Percentiles rank a stretch among this genome's conserved stretches.
Conservation (phyloP, 1,140 invertebrate genomes). For the Asobara japonica region DNA sequence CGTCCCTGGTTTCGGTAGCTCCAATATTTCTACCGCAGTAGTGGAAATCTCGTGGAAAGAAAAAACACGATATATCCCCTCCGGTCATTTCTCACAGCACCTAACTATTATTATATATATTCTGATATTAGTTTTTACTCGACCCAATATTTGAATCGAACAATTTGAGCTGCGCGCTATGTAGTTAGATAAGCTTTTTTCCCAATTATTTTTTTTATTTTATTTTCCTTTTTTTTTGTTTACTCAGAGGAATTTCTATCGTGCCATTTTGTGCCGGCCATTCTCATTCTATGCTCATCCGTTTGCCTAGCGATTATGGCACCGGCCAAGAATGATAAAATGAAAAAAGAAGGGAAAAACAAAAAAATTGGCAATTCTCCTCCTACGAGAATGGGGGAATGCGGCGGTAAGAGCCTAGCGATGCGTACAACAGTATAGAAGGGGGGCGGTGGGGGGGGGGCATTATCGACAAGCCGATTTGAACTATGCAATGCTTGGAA, state of each 20-base stretch:
- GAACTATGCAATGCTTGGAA: slow-evolving; percentile 22
- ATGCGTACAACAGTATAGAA: not conserved
- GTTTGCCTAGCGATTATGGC: not conserved
- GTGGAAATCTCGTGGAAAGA: not conserved
- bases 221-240: slow-evolving; percentile 5
- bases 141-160: slow-evolving; percentile 15
- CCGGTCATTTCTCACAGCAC: not conserved
- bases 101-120: not conserved
- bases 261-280: not conserved
- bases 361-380: slow-evolving; percentile 1
- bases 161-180: slow-evolving; percentile 27
- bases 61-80: not conserved
- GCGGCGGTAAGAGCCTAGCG: not conserved
- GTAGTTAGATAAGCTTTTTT: slow-evolving; percentile 14
- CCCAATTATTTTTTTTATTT: too few relatives aligned
- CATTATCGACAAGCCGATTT: slow-evolving; percentile 22
- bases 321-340: not conserved
- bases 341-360: not conserved
- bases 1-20: not conserved
- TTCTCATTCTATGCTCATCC: slow-evolving; percentile 15
- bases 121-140: slow-evolving; percentile 26
- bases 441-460: not conserved
- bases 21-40: not conserved
- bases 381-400: not conserved
- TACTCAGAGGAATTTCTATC: slow-evolving; percentile 4